Evolutionary conservation across 2,797 vertebrate species (phyloP), one percentile per base, ranked within the genome.

Genomic region (Dryobates pubescens): DNA sequence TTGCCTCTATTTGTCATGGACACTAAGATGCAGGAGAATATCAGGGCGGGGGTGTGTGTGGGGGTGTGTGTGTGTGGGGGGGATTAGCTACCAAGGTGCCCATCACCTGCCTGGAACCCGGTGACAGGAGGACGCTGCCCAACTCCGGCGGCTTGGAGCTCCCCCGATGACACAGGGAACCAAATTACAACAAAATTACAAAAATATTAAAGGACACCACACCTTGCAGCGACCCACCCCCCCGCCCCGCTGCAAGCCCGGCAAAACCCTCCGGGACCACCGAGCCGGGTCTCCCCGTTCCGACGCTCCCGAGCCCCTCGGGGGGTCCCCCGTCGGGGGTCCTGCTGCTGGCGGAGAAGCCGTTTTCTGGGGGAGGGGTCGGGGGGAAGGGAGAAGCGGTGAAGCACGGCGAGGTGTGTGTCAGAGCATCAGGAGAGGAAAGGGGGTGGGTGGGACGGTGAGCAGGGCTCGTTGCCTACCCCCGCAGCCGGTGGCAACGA

Each of bases 101-200:
- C 67, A 26, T 89, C 89, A 97, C 97, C 97, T 96, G 94, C 95
- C 95, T 67, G 94, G 38, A 68, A 95, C 94, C 87, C 91, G 96
- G 96, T 97, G 97, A 96, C 96, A 93, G 97, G 95, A 62, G 59
- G 45, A 94, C 97, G 96, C 96, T 94, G 95, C 97, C 93, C 97
- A 97, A 97, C 85, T 95, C 96, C 56, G 95, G 91, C 96, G 97
- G 97, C 95, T 92, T 97, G 96, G 94, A 94, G 94, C 95, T 97
- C 96, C 97, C 95, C 96, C 97, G 97, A 97, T 92, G 95, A 95
- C 96, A 94, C 85, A 90, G 89, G 94, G 17, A 3, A 18, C 49
- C 49, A 24, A 51, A 38, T 38, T 13, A 38, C 38, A 38, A 38
- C 38, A 38, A 38, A 38, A 38, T 38, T 38, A 13, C 38, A 38